Conservation (phyloP, 2,888 invertebrate genomes). For the Drosophila seclusa region DNA sequence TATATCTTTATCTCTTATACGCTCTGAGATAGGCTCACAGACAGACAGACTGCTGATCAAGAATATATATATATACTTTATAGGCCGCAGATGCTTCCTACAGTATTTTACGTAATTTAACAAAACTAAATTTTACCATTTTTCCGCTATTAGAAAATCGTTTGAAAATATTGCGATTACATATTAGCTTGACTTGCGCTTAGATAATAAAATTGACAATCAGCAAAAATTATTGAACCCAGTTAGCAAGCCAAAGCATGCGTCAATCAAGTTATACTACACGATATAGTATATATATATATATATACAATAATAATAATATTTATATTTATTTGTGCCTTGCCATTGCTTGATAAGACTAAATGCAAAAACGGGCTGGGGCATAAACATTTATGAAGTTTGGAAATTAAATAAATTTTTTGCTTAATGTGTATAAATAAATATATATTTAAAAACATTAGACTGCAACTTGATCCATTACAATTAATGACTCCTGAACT, state of each 20-base stretch:
- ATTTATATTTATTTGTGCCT: conserved; percentile 3
- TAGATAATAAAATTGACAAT: conserved; percentile 63
- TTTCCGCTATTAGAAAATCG: neutral
- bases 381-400: conserved; percentile 25
- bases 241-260: conserved; percentile 22
- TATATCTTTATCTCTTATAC: neutral
- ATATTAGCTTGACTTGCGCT: conserved; percentile 41
- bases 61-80: neutral
- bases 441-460: neutral
- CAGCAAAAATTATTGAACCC: conserved; percentile 44
- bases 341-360: conserved; percentile 34
- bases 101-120: neutral
- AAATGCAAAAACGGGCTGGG: neutral
- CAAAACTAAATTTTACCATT: neutral
- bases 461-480: conserved; percentile 9
- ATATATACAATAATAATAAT: conserved; percentile 2
- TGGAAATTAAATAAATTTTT: conserved; percentile 13
- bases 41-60: neutral
- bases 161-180: conserved; percentile 14
- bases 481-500: neutral
- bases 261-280: conserved; percentile 40
- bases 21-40: neutral
- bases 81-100: neutral
- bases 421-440: neutral
- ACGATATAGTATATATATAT: neutral